Percentiles rank a stretch among this genome's conserved stretches.
Evolutionary conservation across 1,140 invertebrate genomes (phyloP).

Genomic region (Probaryconus sp.): DNA sequence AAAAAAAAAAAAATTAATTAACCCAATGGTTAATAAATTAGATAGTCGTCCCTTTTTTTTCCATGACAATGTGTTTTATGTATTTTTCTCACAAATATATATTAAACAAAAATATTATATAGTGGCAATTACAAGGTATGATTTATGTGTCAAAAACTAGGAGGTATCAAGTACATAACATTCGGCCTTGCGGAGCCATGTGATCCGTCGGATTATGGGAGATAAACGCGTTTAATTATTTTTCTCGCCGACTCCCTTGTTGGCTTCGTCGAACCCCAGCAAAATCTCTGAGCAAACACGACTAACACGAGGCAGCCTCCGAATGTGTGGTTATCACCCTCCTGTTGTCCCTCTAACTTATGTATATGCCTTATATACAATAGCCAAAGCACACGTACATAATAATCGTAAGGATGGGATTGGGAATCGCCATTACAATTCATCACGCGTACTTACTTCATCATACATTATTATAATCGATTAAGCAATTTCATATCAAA

Average conservation of each 20-base stretch:
- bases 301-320: conserved; percentile 48
- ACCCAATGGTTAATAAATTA: no score
- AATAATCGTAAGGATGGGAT: conserved; percentile 44
- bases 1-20: no score
- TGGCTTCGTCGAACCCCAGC: conserved; percentile 19
- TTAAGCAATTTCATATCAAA: neutral
- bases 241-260: conserved; percentile 46
- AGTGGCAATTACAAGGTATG: conserved; percentile 40
- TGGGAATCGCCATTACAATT: conserved; percentile 44
- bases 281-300: conserved; percentile 64
- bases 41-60: no score
- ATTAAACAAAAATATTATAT: neutral
- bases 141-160: conserved; percentile 45
- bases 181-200: conserved; percentile 29
- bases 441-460: conserved; percentile 30
- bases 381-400: conserved; percentile 27
- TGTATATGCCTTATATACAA: conserved; percentile 35
- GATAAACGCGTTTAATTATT: conserved; percentile 71
- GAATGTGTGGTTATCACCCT: conserved; percentile 39
- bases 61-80: conserved; percentile 1
- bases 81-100: conserved; percentile 51
- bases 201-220: conserved; percentile 56
- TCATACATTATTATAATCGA: conserved; percentile 11
- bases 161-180: conserved; percentile 29
- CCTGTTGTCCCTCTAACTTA: conserved; percentile 33